Base-by-base conservation (phyloP, 2,113 vertebrate genomes). In the Halcyon senegalensis region DNA sequence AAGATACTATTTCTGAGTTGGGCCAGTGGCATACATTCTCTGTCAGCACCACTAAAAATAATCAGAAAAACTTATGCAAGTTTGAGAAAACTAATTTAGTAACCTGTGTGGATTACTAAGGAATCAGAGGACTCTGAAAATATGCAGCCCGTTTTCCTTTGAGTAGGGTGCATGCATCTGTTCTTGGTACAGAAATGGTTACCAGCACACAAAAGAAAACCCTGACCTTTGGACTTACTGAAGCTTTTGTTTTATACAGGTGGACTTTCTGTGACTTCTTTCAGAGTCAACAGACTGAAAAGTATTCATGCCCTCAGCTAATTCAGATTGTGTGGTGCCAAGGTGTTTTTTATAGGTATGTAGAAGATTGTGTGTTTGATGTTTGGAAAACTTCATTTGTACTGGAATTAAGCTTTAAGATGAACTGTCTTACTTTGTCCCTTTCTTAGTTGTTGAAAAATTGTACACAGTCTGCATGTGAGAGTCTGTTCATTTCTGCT, bases 301-400 rank as follows among this genome's bases (percentile, higher is more conserved):
- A 91, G 17, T 96, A 91, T 78, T 85, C 96, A 51, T 96, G 94
- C 62, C 89, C 96, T 89, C 98, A 99, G 84, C 97, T 98, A 74
- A 95, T 99, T 60, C 99, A 98, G 82, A 95, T 98, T 44, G 95
- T 99, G 43, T 99, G 99, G 98, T 97, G 94, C 93, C 96, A 98
- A 50, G 99, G 98, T 80, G 55, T 99, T 35, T 97, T 98, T 5
- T 99, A 99, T 78, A 98, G 99, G 99, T 99, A 94, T 84, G 95
- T 46, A 27, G 11, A 23, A 70, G 10, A 41, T 44, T 1, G 13
- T 28, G 5, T 7, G 1, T 79, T 56, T 83, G 31, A 35, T 62
- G 35, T 41, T 74, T 53, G 33, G 23, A 82, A 82, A 20, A 23
- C 9, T 56, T 73, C 2, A 48, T 39, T 78, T 82, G 10, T 48